Evolutionary conservation across 2,888 invertebrate genomes (phyloP).

Genomic region (Hydraecia micacea): DNA sequence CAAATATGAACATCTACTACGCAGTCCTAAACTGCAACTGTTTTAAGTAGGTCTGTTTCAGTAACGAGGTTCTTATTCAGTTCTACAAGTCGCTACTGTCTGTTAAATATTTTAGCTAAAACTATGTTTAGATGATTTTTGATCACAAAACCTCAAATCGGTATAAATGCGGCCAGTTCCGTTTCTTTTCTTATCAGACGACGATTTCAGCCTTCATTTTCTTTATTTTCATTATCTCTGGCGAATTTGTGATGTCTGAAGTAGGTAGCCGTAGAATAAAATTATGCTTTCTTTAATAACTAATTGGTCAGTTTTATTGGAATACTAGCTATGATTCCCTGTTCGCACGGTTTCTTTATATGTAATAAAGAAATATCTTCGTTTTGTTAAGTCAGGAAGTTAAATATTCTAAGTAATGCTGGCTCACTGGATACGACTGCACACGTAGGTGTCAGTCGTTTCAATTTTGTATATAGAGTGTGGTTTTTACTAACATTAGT

Average conservation of each 20-base stretch:
- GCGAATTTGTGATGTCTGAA: neutral
- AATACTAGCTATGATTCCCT: neutral
- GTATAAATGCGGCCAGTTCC: constrained; percentile 3
- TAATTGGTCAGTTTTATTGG: too few relatives aligned
- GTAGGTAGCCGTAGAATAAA: neutral
- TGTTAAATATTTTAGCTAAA: neutral
- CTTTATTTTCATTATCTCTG: neutral
- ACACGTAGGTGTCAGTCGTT: too few relatives aligned
- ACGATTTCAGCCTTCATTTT: constrained; percentile 1
- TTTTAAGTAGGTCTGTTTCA: neutral
- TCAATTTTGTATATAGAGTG: too few relatives aligned
- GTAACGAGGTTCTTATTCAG: neutral
- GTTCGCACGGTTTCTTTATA: too few relatives aligned
- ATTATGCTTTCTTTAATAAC: neutral
- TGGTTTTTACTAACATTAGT: too few relatives aligned
- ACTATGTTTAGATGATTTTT: neutral
- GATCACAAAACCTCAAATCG: neutral
- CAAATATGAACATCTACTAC: too few relatives aligned
- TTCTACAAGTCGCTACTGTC: neutral
- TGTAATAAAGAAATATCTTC: too few relatives aligned
- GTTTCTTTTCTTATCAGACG: neutral
- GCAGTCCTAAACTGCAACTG: neutral
- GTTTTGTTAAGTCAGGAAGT: too few relatives aligned
- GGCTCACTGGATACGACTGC: too few relatives aligned
- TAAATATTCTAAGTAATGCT: neutral